Base-by-base conservation (phyloP, 2,888 invertebrate genomes). In the Antheraea yamamai region DNA sequence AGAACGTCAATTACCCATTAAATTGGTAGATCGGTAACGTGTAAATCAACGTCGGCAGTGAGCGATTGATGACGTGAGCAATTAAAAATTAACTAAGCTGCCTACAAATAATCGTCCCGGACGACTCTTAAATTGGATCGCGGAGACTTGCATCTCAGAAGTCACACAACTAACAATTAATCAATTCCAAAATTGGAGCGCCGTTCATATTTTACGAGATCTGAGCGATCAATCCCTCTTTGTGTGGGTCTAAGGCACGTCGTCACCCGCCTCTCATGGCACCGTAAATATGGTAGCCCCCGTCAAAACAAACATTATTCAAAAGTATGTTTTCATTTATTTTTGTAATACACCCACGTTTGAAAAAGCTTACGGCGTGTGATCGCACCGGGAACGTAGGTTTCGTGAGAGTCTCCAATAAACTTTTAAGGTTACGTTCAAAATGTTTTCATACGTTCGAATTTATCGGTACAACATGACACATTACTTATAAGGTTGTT, bases 301-400 rank as follows among this genome's bases (percentile, higher is more conserved):
- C 86, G 91, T 90, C 92, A 92, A 91, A 95, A 93, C 91, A 95
- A 94, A 93, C 91, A 91, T 92, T 87, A 91, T 90, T 91, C 90
- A 90, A 91, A 91, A 85, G 84, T 81, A 86, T 91, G 89, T 92
- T 91, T 92, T 88, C 88, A 92, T 93, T 93, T 92, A 91, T 92
- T 93, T 92, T 91, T 89, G 86, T 92, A 90, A 91, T 88, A 88
- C 91, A 87, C 90, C 89, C 90, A 90, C 89, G 87, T 84, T 84
- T 85, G 83, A 82, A 83, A 84, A 86, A 81, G 83, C 64, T 84
- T 84, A 80, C 88, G 85, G 90, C 88, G 87, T 92, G 90, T 90
- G 91, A 91, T 89, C 86, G 86, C 83, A 78, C 81, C 83, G 80
- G 82, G 80, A 80, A 81, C 81, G 82, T 80, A 84, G 87, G 90